A percentile compares a stretch with the other conserved stretches of the same genome.
Evolutionary conservation across 2,888 invertebrate species (phyloP).

Genomic region (Eupithecia tripunctaria): DNA sequence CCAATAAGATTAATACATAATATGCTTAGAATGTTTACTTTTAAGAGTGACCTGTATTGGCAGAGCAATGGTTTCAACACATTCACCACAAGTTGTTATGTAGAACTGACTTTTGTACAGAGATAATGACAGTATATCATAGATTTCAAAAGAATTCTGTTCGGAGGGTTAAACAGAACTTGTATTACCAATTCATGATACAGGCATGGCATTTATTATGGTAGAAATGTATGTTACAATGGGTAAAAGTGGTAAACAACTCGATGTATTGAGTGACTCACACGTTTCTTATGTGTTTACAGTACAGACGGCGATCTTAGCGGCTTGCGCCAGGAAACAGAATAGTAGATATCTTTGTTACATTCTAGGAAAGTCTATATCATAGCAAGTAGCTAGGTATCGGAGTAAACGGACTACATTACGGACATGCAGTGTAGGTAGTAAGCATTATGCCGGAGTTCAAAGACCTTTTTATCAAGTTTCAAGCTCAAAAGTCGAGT

Average conservation of each 20-base stretch:
- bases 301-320: neutral
- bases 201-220: neutral
- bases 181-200: neutral
- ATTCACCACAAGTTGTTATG: neutral
- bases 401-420: conserved; percentile 46
- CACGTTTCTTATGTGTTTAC: conserved; percentile 1
- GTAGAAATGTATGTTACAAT: neutral
- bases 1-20: neutral
- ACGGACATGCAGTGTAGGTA: conserved; percentile 48
- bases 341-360: conserved; percentile 21
- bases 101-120: neutral
- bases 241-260: conserved; percentile 20
- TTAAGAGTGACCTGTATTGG: neutral
- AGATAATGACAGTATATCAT: neutral
- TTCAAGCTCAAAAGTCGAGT: conserved; percentile 7
- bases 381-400: neutral
- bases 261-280: conserved; percentile 20
- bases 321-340: neutral
- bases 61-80: neutral
- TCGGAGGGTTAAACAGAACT: neutral
- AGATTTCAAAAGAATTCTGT: neutral
- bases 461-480: conserved; percentile 32
- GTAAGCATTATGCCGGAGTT: conserved; percentile 22
- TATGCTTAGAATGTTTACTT: neutral
- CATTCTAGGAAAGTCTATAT: conserved; percentile 16